Evolutionary conservation across 2,888 invertebrate species (phyloP).

Genomic region (Philonicus albiceps): DNA sequence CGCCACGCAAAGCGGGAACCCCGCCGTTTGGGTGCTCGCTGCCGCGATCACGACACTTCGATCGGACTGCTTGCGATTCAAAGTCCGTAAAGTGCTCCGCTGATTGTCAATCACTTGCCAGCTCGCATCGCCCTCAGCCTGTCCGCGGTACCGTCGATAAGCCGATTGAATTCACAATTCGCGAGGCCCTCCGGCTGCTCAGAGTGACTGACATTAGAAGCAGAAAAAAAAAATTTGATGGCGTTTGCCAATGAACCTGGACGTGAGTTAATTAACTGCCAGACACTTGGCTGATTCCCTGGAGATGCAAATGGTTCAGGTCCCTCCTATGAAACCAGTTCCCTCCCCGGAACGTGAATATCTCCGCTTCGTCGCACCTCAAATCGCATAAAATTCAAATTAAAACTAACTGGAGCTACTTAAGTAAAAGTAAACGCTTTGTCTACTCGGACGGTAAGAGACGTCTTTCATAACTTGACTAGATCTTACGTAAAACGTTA

Average conservation of each 20-base stretch:
- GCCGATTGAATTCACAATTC: conserved; percentile 38
- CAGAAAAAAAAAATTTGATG: not conserved
- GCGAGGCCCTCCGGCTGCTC: conserved; percentile 3
- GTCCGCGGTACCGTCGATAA: conserved; percentile 26
- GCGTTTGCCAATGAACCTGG: conserved; percentile 40
- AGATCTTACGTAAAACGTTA: not conserved
- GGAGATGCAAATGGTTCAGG: not conserved
- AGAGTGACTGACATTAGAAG: conserved; percentile 30
- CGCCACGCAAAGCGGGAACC: not conserved
- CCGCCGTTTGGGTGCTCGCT: not conserved
- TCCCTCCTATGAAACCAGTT: not conserved
- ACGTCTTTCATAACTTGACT: not conserved
- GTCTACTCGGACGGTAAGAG: not conserved
- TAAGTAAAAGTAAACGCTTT: not conserved
- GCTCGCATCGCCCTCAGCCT: conserved; percentile 12
- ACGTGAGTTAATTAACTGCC: conserved; percentile 42
- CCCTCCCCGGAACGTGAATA: not conserved
- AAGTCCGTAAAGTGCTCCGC: conserved; percentile 37
- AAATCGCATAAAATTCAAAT: not conserved
- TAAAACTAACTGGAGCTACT: not conserved
- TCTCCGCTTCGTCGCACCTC: not conserved
- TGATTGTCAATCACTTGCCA: conserved; percentile 35
- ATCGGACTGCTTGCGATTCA: conserved; percentile 31
- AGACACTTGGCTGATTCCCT: conserved; percentile 15
- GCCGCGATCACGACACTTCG: conserved; percentile 1